Base-by-base conservation (phyloP, 1,140 invertebrate genomes). In the Dreissena polymorpha region DNA sequence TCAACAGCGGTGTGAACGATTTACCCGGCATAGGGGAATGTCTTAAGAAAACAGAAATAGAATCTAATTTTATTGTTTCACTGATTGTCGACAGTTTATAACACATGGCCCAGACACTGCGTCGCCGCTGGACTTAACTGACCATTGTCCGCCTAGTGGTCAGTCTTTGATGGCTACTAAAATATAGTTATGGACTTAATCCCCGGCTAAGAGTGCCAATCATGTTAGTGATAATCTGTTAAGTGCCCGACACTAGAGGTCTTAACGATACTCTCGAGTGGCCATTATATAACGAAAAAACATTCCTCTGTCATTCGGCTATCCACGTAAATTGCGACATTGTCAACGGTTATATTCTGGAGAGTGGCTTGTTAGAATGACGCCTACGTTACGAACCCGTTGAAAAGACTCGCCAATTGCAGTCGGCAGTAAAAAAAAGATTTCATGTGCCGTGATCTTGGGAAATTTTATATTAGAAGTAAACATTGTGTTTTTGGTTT, bases 171-270 rank as follows among this genome's bases (percentile, higher is more conserved):
- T 16, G 67, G 25, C 23, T 25, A 39, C 23, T 27, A 27, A 16
- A 39, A 27, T 49, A 49, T n/a, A n/a, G 25, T 50, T 72, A 12
- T 10, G 49, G 70, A 2, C 49, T 49, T 72, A 49, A 72, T 72
- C 70, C 49, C 39, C 12, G 18, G 27, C 12, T 72, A 72, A 72
- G 70, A 29, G 49, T 10, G 12, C 50, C 70, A 49, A 49, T 72
- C 70, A 72, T 39, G 70, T 72, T 25, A 3, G 25, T 16, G 27
- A 49, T 72, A 72, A 72, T 72, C 70, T 51, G n/a, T 49, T 72
- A 72, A 72, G 70, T 72, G 70, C 57, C 21, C 21, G 57, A n/a
- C 21, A n/a, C 16, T 60, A 23, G 57, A 60, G 57, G 21, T 5
- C 21, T 60, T 60, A 60, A 60, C 21, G 57, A 60, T 2, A 60